Base-by-base conservation (phyloP, 37 sponge, comb jelly and placozoan species). In the Bolinopsis microptera region DNA sequence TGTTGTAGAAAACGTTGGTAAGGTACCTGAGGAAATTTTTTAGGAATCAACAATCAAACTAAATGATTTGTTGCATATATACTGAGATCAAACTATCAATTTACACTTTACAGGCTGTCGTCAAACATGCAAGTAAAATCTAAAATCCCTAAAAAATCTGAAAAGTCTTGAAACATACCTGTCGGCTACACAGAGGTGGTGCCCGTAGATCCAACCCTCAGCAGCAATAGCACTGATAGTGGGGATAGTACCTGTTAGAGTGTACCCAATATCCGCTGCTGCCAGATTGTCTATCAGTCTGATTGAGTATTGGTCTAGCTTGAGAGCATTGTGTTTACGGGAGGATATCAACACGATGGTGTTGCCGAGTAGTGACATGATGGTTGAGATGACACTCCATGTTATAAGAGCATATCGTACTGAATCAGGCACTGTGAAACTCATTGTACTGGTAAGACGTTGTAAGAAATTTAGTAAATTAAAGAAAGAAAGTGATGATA, bases 1-100 rank as follows among this genome's bases (percentile, higher is more conserved):
- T 86, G 90, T 39, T 86, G 90, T 33, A 86, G 61, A 86, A 86
- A 2, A 86, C 61, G 48, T 40, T 86, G 3, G 90, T 86, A 8
- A 86, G n/a, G 30, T 22, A 86, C 90, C 36, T 86, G n/a, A n/a
- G n/a, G n/a, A n/a, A n/a, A n/a, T n/a, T n/a, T n/a, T n/a, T n/a
- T n/a, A n/a, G n/a, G n/a, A n/a, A n/a, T n/a, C n/a, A n/a, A n/a
- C n/a, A n/a, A n/a, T n/a, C n/a, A n/a, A n/a, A n/a, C n/a, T n/a
- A n/a, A n/a, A n/a, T n/a, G n/a, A n/a, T n/a, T n/a, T n/a, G n/a
- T n/a, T n/a, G n/a, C n/a, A n/a, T n/a, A n/a, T n/a, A n/a, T n/a
- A n/a, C n/a, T n/a, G n/a, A n/a, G n/a, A n/a, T n/a, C n/a, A n/a
- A n/a, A n/a, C n/a, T n/a, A n/a, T n/a, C n/a, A n/a, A n/a, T n/a